Conservation (phyloP, 2,797 vertebrate species). For the Clamator glandarius region DNA sequence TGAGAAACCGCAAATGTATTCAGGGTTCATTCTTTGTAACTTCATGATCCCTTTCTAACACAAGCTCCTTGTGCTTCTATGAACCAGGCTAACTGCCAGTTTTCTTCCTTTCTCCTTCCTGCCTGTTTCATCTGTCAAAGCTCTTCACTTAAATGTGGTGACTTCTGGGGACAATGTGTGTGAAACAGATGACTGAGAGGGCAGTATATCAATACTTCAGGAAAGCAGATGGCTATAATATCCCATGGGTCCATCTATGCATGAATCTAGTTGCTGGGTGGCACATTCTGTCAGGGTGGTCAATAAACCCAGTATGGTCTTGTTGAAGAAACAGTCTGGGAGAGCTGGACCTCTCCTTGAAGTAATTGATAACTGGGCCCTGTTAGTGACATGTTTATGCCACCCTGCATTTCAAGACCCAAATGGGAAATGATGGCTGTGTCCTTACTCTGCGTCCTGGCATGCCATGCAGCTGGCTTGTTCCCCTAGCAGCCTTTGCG, state of each 20-base stretch:
- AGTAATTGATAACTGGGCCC: not conserved
- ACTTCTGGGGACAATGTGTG: conserved; percentile 31
- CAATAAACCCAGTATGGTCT: not conserved
- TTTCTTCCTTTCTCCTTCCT: conserved; percentile 15
- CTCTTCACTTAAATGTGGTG: not conserved
- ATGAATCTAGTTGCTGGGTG: conserved; percentile 20
- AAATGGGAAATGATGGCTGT: not conserved
- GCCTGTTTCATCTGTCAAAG: conserved; percentile 31
- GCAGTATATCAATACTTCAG: conserved; percentile 17
- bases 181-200: conserved; percentile 50
- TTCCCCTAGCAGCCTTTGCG: conserved; percentile 23
- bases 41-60: not conserved
- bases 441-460: not conserved
- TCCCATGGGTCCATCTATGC: conserved; percentile 2
- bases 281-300: conserved; percentile 15
- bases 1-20: not conserved
- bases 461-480: conserved; percentile 50
- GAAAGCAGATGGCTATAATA: conserved; percentile 52
- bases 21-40: not conserved
- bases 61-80: not conserved
- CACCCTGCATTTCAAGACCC: not conserved
- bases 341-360: not conserved
- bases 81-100: not conserved
- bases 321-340: not conserved
- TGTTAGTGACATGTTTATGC: not conserved